Percentiles rank a stretch among this genome's conserved stretches.
Conservation (phyloP, 2,113 vertebrate species). For the Caracal caracal region DNA sequence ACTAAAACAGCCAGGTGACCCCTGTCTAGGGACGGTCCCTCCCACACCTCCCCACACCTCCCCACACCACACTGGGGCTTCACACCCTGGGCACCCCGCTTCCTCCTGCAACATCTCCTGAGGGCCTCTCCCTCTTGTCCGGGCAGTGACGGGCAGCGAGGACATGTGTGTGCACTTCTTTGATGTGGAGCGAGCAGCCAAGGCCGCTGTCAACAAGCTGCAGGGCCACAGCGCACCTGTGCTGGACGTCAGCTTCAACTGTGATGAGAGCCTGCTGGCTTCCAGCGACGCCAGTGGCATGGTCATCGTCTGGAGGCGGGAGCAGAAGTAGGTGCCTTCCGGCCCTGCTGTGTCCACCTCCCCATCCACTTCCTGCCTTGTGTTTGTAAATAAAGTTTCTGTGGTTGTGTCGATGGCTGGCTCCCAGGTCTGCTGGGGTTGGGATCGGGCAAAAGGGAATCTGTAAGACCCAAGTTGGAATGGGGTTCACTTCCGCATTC, state of each 20-base stretch:
- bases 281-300: slow-evolving; percentile 94
- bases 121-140: background rate
- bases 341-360: background rate
- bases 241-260: slow-evolving; percentile 97
- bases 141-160: slow-evolving; percentile 94
- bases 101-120: background rate
- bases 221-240: slow-evolving; percentile 95
- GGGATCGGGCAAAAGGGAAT: background rate
- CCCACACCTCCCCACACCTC: background rate
- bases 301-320: slow-evolving; percentile 96
- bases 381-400: slow-evolving; percentile 72
- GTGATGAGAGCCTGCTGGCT: slow-evolving; percentile 95
- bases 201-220: slow-evolving; percentile 96
- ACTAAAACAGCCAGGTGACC: background rate
- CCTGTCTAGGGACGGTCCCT: background rate
- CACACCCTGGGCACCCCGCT: background rate
- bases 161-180: slow-evolving; percentile 97
- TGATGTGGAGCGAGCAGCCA: slow-evolving; percentile 94
- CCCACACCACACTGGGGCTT: background rate
- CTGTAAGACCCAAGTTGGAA: background rate
- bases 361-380: background rate
- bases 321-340: slow-evolving; percentile 89
- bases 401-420: slow-evolving; percentile 44
- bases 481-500: background rate
- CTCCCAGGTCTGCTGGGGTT: background rate